These are phyloP conservation scores for Polylopha cassiicola DNA, from an alignment of 2,888 invertebrate genomes.

Conservation along the genomic window DNA sequence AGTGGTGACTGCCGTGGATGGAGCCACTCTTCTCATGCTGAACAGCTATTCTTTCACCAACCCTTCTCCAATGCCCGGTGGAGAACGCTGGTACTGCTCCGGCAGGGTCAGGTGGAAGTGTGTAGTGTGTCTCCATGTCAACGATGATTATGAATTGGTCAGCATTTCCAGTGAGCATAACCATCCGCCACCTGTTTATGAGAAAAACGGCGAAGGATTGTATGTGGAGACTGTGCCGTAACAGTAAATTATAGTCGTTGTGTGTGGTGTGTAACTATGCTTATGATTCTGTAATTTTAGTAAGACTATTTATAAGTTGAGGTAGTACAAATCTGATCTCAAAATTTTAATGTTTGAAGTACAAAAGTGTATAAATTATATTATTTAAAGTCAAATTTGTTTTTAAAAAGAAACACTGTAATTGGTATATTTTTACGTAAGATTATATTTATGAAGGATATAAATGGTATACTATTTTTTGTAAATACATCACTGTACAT, in stretches of 20 bases:
- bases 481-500: too few species aligned
- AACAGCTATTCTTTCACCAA: slow-evolving; percentile 65
- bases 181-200: slow-evolving; percentile 57
- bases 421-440: too few species aligned
- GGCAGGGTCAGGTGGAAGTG: slow-evolving; percentile 57
- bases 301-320: too few species aligned
- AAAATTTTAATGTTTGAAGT: slow-evolving; percentile 4
- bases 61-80: slow-evolving; percentile 61
- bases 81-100: slow-evolving; percentile 68
- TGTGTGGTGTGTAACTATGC: too few species aligned
- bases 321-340: too few species aligned
- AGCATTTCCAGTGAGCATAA: slow-evolving; percentile 60
- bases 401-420: too few species aligned
- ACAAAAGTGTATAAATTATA: slow-evolving; percentile 4
- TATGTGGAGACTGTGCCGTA: slow-evolving; percentile 41
- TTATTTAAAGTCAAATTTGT: too few species aligned
- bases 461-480: too few species aligned
- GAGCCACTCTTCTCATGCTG: slow-evolving; percentile 64
- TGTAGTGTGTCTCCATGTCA: slow-evolving; percentile 62
- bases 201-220: slow-evolving; percentile 54
- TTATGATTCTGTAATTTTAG: too few species aligned
- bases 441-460: too few species aligned
- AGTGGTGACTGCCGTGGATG: slow-evolving; percentile 66
- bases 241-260: too few species aligned
- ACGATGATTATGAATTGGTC: slow-evolving; percentile 68